These are phyloP conservation scores for Petromus typicus DNA, from an alignment of 2,113 vertebrate species.

Conservation along the genomic window DNA sequence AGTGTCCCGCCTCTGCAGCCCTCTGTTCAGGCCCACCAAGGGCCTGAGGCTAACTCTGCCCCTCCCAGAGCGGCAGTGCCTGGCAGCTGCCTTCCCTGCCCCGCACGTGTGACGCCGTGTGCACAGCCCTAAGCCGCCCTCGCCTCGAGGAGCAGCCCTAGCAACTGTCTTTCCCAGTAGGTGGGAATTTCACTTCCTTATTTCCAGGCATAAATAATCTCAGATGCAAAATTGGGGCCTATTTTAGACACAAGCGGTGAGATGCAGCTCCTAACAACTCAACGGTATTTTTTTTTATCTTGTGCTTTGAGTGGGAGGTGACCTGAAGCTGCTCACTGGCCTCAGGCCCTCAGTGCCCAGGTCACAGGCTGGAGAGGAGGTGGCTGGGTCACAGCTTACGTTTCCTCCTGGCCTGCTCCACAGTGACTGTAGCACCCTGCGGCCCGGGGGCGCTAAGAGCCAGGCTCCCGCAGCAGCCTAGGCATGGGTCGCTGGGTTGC, in stretches of 20 bases:
- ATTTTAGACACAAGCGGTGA: conserved; percentile 71
- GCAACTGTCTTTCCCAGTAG: conserved; percentile 76
- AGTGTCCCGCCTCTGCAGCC: rapidly evolving
- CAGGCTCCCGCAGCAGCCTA: rapidly evolving
- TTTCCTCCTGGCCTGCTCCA: rapidly evolving
- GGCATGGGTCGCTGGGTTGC: rapidly evolving
- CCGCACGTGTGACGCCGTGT: conserved; percentile 34
- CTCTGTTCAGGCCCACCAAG: background rate
- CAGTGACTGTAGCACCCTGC: background rate
- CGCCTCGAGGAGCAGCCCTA: background rate
- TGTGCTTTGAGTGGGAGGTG: background rate
- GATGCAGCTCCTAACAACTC: background rate
- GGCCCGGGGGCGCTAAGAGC: background rate
- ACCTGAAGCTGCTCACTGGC: background rate
- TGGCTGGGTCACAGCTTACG: background rate
- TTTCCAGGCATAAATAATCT: conserved; percentile 78
- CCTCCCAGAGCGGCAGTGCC: background rate
- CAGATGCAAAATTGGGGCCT: conserved; percentile 75
- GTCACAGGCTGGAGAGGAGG: rapidly evolving
- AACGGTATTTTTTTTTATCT: background rate
- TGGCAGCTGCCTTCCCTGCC: background rate
- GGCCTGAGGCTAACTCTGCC: background rate
- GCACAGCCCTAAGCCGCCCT: conserved; percentile 8
- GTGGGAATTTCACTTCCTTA: conserved; percentile 81
- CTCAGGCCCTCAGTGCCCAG: background rate